Evolutionary conservation across 1,140 invertebrate genomes (phyloP), one percentile per base, ranked within the genome.

Genomic region (Hycleus cichorii): DNA sequence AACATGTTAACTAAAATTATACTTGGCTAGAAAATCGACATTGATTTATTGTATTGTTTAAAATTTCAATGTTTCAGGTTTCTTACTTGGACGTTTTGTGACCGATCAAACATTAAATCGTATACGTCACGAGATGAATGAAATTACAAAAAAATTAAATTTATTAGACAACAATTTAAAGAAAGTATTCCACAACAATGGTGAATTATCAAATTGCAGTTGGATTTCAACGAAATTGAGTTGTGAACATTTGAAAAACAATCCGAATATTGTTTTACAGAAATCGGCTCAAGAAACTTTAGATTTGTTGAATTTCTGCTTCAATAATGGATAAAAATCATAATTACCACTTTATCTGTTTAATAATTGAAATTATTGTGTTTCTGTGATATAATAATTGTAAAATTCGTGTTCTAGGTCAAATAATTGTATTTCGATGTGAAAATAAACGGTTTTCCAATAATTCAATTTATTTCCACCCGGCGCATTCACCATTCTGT

Each of bases 21-120:
- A 26, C 5, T 48, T 25, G 47, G 11, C 38, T 0, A 25, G 26
- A 26, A 47, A 47, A 18, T n/a, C 18, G 18, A 12, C n/a, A 48
- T 26, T 32, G 38, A 32, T 48, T 32, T 25, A 43, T 39, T 51
- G 49, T 51, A 7, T 51, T 51, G 32, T 51, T 49, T 49, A 11
- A 39, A 10, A 3, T n/a, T 55, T 9, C 1, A 26, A 12, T 51
- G 24, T 65, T 59, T 43, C 52, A 67, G 65, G 65, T 7, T 78
- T 78, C 60, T 52, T 78, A 3, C 54, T 78, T 10, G 77, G 77
- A 0, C 71, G 75, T 32, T 78, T 77, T 39, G 71, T 73, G 0
- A 60, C 73, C 8, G 73, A 78, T 42, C 62, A 72, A 24, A 70
- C 70, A 9, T n/a, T 64, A 18, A 51, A 58, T 6, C 49, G 60